phyloP scores from a whole-genome alignment of 1,140 invertebrate species.

The Holcopasites calliopsidis region DNA sequence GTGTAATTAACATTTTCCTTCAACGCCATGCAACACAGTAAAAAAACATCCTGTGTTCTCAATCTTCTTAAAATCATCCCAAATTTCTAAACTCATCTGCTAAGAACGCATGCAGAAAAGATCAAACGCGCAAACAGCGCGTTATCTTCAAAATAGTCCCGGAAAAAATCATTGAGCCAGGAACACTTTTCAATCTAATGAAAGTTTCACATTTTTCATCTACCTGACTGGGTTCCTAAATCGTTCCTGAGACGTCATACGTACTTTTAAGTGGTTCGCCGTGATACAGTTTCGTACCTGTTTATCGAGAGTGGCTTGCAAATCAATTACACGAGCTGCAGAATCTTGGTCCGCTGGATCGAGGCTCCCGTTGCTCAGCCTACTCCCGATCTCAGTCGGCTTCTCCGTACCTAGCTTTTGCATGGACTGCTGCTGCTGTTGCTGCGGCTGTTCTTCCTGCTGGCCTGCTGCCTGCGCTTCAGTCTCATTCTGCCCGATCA shows the following conservation, averaged over 20 bases:
- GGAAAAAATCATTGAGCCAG: too few species aligned
- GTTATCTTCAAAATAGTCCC: too few species aligned
- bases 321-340: conserved; percentile 87
- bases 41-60: background rate
- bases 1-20: too few species aligned
- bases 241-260: conserved; percentile 7
- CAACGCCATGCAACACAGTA: conserved; percentile 10
- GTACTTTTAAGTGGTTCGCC: conserved; percentile 17
- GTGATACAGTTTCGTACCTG: conserved; percentile 83
- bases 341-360: conserved; percentile 83
- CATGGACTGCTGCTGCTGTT: conserved; percentile 48
- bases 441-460: conserved; percentile 52
- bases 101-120: conserved; percentile 19
- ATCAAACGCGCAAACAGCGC: background rate
- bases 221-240: conserved; percentile 32
- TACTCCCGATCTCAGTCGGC: conserved; percentile 65
- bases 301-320: conserved; percentile 94
- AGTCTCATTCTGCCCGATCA: conserved; percentile 76
- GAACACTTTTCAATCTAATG: background rate
- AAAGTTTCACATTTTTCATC: background rate
- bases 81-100: background rate
- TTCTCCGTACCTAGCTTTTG: conserved; percentile 70
- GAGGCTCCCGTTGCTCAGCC: conserved; percentile 81
- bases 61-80: background rate
- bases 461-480: conserved; percentile 67